phyloP scores from a whole-genome alignment of 2,888 invertebrate genomes.

The Spodoptera littoralis region DNA sequence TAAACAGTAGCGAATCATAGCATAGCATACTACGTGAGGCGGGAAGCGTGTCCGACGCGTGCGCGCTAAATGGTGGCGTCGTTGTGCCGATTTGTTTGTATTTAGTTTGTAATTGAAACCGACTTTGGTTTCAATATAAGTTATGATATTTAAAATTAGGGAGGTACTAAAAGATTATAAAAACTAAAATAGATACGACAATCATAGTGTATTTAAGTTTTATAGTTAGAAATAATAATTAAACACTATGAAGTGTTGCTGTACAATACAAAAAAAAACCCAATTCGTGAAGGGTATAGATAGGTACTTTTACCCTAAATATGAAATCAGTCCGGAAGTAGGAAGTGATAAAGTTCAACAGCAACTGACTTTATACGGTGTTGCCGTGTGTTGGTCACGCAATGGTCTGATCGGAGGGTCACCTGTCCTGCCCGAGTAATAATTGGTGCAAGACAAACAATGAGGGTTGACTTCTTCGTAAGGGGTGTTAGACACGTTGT shows the following conservation, averaged over 20 bases:
- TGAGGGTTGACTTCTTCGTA: conserved; percentile 29
- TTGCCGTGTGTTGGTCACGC: conserved; percentile 80
- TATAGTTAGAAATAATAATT: too few relatives aligned
- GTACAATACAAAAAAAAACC: too few relatives aligned
- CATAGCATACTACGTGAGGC: conserved; percentile 18
- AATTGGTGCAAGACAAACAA: conserved; percentile 72
- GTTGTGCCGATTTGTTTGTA: conserved; percentile 6
- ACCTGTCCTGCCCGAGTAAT: conserved; percentile 70
- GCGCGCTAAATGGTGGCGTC: conserved; percentile 30
- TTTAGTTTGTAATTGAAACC: conserved; percentile 6
- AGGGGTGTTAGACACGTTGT: neutral
- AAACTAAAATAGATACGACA: too few relatives aligned
- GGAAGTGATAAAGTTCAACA: conserved; percentile 86
- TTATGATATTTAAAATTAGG: too few relatives aligned
- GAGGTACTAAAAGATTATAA: too few relatives aligned
- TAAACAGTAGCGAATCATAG: conserved; percentile 1
- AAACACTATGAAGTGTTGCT: too few relatives aligned
- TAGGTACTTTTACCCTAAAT: conserved; percentile 61
- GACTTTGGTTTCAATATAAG: too few relatives aligned
- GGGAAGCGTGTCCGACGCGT: conserved; percentile 38
- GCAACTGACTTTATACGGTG: conserved; percentile 78
- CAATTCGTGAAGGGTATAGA: conserved; percentile 5
- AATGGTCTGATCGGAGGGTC: conserved; percentile 59
- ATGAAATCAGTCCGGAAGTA: conserved; percentile 81
- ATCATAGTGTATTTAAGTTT: too few relatives aligned